Evolutionary conservation across 1,140 invertebrate genomes (phyloP).

Genomic region (Mycetomoellerius zeteki): DNA sequence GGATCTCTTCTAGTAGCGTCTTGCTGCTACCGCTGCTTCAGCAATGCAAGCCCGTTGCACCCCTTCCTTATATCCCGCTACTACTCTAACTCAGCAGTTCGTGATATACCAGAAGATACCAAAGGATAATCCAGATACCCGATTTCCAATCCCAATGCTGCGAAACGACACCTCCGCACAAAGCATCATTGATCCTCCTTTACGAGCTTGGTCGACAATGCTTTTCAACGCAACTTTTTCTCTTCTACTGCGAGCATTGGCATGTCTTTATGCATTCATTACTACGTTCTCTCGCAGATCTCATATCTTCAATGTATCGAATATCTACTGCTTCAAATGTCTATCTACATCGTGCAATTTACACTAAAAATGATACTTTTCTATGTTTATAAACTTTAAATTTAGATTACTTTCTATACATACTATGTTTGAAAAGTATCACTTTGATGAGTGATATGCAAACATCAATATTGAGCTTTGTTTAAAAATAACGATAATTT

Average conservation of each 20-base stretch:
- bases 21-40: slow-evolving; percentile 66
- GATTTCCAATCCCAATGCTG: slow-evolving; percentile 68
- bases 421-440: not conserved
- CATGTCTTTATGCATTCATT: slow-evolving; percentile 7
- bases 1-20: slow-evolving; percentile 66
- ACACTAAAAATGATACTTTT: not conserved
- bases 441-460: not conserved
- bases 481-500: not conserved
- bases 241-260: not conserved
- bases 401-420: not conserved
- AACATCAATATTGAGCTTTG: not conserved
- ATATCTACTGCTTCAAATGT: not conserved
- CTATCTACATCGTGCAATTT: not conserved
- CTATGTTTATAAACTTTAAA: slow-evolving; percentile 24
- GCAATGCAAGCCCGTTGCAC: slow-evolving; percentile 40
- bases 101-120: slow-evolving; percentile 65
- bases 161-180: slow-evolving; percentile 62
- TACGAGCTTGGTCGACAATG: slow-evolving; percentile 29
- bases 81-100: slow-evolving; percentile 51
- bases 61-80: not conserved
- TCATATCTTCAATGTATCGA: slow-evolving; percentile 5
- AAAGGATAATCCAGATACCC: slow-evolving; percentile 72
- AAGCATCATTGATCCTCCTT: slow-evolving; percentile 40
- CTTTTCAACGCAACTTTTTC: slow-evolving; percentile 50
- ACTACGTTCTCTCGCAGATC: not conserved